These are phyloP conservation scores for Aromia moschata DNA, from an alignment of 2,888 invertebrate genomes.

Conservation along the genomic window DNA sequence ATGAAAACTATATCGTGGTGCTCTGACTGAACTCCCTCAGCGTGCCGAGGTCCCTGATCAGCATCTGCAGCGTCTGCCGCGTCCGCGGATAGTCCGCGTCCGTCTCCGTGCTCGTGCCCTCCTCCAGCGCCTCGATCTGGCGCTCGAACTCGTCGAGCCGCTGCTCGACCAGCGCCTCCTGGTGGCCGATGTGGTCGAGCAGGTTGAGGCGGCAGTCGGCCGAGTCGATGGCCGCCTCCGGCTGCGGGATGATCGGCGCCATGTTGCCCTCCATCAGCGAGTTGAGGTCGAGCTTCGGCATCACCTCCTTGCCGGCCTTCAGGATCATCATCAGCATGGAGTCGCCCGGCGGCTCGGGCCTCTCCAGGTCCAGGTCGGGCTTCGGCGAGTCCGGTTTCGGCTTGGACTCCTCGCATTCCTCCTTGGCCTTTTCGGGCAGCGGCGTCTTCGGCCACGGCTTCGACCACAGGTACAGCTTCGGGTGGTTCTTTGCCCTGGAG, in stretches of 20 bases:
- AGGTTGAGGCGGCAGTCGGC: conserved; percentile 80
- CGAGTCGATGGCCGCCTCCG: conserved; percentile 84
- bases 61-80: conserved; percentile 78
- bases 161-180: conserved; percentile 77
- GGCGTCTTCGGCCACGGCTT: conserved; percentile 79
- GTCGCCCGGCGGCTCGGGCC: conserved; percentile 44
- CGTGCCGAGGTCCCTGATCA: conserved; percentile 76
- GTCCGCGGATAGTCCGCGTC: conserved; percentile 71
- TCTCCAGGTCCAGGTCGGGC: conserved; percentile 39
- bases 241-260: conserved; percentile 71
- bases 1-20: conserved; percentile 40
- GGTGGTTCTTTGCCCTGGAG: conserved; percentile 79
- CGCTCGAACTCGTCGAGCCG: conserved; percentile 79
- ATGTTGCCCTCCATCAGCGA: conserved; percentile 50
- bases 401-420: conserved; percentile 37
- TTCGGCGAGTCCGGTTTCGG: conserved; percentile 45
- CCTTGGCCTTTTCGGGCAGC: conserved; percentile 53
- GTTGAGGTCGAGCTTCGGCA: conserved; percentile 47
- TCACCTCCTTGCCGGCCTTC: conserved; percentile 46
- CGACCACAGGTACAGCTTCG: conserved; percentile 87
- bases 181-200: conserved; percentile 79
- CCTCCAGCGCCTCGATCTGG: conserved; percentile 75
- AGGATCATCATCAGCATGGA: conserved; percentile 56
- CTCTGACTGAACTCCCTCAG: conserved; percentile 63
- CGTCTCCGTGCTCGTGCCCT: conserved; percentile 69